A percentile compares a stretch with the other conserved stretches of the same genome.
Evolutionary conservation across 2,113 vertebrate genomes (phyloP).

Genomic region (Calonectris borealis): DNA sequence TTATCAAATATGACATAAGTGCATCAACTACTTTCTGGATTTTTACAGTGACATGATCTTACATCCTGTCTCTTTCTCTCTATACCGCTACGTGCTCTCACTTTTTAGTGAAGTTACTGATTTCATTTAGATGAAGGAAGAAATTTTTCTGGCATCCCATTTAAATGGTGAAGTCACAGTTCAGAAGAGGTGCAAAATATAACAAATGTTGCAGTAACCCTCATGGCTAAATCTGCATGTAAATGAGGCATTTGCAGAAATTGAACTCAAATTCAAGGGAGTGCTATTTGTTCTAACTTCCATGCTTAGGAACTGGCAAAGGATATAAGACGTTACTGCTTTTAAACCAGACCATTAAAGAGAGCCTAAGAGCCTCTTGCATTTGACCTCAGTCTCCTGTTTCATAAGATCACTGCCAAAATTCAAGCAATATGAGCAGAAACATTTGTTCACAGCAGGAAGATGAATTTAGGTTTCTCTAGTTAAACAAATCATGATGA

Average conservation of each 20-base stretch:
- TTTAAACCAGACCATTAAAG: slow-evolving; percentile 6
- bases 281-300: neutral
- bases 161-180: neutral
- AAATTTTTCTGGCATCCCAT: neutral
- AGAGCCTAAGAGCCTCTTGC: neutral
- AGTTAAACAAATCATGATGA: neutral
- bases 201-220: neutral
- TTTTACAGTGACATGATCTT: neutral
- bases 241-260: slow-evolving; percentile 36
- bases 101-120: neutral
- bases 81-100: neutral
- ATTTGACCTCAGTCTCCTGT: neutral
- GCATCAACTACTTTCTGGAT: neutral
- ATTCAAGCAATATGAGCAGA: neutral
- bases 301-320: neutral
- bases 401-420: slow-evolving; percentile 8
- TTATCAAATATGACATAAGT: neutral
- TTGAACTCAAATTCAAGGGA: neutral
- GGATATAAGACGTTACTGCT: neutral
- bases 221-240: neutral
- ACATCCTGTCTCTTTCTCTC: neutral
- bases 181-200: neutral
- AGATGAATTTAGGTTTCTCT: neutral
- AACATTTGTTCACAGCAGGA: slow-evolving; percentile 13
- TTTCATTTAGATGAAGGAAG: neutral